Evolutionary conservation across 2,113 vertebrate species (phyloP), one percentile per base, ranked within the genome.

Genomic region (Epinephelus cyanopodus): DNA sequence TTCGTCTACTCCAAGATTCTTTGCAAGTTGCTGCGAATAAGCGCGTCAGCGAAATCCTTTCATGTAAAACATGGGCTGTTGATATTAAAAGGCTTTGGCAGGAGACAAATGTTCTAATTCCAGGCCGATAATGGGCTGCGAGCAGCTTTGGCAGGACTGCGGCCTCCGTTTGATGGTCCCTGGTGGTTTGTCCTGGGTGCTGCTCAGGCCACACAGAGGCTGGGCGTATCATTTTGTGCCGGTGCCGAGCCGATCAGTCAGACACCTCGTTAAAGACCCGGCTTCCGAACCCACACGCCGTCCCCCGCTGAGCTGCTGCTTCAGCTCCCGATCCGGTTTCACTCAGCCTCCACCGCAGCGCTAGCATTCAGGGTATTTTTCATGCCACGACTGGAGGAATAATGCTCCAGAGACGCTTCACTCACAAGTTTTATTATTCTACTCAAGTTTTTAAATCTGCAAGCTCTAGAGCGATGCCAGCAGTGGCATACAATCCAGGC

Each of bases 201-300:
- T 21, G 74, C 68, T 89, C 37, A 14, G 87, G 85, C 81, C 85
- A 72, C 72, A 65, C 62, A 74, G 82, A 21, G 78, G 61, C 21
- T 11, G 54, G 47, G 48, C 2, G 53, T 61, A 84, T 83, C 52
- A 69, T 68, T 54, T 78, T 61, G 57, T 45, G 68, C 56, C 42
- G 4, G 50, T 23, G 76, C 78, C 0, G 57, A 77, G 56, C 27
- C 61, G 29, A 84, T 92, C 85, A 52, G 62, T 74, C 74, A 63
- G 57, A 66, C 91, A 92, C 92, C 89, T 93, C 89, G 19, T 92
- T 90, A 89, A 82, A 91, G 84, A 65, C 45, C 68, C 11, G 23
- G 81, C 67, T 69, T 81, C 81, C 53, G 76, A 88, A 81, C 68
- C 79, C 70, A 82, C 90, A 78, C 19, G 2, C 74, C 21, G 10